Evolutionary conservation across 1,140 invertebrate species (phyloP).

Genomic region (Bombus soroeensis): DNA sequence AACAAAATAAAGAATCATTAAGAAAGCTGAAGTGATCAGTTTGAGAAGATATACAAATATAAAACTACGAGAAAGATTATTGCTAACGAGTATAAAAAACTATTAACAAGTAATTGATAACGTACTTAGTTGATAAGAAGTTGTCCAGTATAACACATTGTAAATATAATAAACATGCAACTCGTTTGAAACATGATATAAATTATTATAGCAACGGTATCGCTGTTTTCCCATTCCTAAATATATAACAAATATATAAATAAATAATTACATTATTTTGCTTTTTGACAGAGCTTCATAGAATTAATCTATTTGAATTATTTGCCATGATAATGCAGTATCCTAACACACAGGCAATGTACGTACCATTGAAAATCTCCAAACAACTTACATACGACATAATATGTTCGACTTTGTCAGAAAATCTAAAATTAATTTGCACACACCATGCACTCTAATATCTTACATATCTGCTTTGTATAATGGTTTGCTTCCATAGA

Average conservation of each 20-base stretch:
- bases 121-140: slow-evolving; percentile 58
- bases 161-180: slow-evolving; percentile 11
- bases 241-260: not conserved
- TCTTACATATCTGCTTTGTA: not conserved
- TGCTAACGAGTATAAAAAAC: not conserved
- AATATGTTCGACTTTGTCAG: not conserved
- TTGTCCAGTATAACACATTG: slow-evolving; percentile 57
- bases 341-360: not conserved
- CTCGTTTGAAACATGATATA: not conserved
- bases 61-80: no score
- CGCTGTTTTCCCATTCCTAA: not conserved
- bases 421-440: slow-evolving; percentile 5
- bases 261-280: not conserved
- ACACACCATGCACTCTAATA: no score
- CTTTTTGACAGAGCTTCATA: not conserved
- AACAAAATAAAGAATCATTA: not conserved
- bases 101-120: not conserved
- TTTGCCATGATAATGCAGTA: slow-evolving; percentile 5
- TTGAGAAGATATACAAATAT: no score
- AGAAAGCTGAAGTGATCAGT: not conserved
- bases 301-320: not conserved
- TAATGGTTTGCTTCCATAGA: not conserved
- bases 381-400: not conserved
- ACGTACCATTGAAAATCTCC: not conserved
- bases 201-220: not conserved